phyloP scores from a whole-genome alignment of 2,797 vertebrate genomes.

The Eulemur rubriventer region DNA sequence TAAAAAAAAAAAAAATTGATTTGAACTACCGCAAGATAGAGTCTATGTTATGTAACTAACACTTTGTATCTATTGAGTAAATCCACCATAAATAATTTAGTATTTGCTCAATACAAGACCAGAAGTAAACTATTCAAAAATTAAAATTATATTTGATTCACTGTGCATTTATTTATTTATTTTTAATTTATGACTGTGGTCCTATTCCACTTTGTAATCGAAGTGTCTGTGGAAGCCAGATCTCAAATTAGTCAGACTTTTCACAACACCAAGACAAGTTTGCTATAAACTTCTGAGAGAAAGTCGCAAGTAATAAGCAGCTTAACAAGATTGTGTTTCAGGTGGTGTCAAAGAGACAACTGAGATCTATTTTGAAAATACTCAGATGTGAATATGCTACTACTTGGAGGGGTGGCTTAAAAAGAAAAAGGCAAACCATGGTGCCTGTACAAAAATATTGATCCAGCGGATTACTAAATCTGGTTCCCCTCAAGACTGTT shows the following conservation, averaged over 20 bases:
- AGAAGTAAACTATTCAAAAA: conserved; percentile 27
- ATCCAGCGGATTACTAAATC: too few species aligned
- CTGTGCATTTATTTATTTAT: background rate
- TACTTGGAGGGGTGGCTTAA: background rate
- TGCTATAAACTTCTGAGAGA: background rate
- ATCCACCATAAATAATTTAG: conserved; percentile 25
- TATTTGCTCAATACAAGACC: background rate
- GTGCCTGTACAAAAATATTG: background rate
- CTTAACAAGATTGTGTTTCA: background rate
- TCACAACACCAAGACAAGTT: background rate
- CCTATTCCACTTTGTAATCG: background rate
- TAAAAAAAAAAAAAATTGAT: background rate
- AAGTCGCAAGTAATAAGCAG: background rate
- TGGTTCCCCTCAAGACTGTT: background rate
- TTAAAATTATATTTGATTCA: conserved; percentile 4
- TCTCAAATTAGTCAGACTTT: background rate
- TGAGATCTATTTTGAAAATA: background rate
- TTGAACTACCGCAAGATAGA: background rate
- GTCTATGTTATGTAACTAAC: background rate
- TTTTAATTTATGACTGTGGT: background rate
- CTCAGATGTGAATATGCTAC: background rate
- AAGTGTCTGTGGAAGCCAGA: background rate
- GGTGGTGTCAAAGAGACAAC: background rate
- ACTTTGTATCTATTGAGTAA: conserved; percentile 1
- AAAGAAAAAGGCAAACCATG: background rate